A percentile compares a stretch with the other conserved stretches of the same genome.
These are phyloP conservation scores for Genyomyrus donnyi DNA, from an alignment of 2,113 vertebrate genomes.

Conservation along the genomic window DNA sequence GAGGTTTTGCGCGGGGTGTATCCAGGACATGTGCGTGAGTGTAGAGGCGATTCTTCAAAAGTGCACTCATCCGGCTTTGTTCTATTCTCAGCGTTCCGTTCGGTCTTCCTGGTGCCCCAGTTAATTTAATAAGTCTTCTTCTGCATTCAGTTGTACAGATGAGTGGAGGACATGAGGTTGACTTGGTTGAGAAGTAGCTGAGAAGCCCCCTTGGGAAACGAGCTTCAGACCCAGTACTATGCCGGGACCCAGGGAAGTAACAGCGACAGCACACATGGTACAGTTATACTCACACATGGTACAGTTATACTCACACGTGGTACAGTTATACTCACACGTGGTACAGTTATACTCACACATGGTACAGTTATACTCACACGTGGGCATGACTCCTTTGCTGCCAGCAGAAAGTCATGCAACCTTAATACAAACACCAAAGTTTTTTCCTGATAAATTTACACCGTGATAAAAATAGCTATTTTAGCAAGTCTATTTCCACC, in stretches of 20 bases:
- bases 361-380: background rate
- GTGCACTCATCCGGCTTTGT: background rate
- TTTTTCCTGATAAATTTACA: background rate
- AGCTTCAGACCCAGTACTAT: background rate
- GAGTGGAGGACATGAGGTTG: background rate
- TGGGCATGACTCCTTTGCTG: background rate
- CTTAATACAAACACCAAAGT: constrained; percentile 5
- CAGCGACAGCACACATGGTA: background rate
- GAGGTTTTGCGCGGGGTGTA: background rate
- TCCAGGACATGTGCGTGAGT: background rate
- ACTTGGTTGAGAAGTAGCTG: background rate
- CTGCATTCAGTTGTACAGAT: background rate
- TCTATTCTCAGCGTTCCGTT: background rate
- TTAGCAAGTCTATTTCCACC: background rate
- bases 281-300: background rate
- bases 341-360: too few species aligned
- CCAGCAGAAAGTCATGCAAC: background rate
- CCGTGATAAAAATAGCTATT: background rate
- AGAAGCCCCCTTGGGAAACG: background rate
- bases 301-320: background rate
- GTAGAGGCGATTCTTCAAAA: background rate
- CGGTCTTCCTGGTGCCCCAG: background rate
- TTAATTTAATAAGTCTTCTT: background rate
- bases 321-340: background rate
- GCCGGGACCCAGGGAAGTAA: background rate